A percentile compares a stretch with the other conserved stretches of the same genome.
These are phyloP conservation scores for Corvus cornix DNA, from an alignment of 2,113 vertebrate species.

Conservation along the genomic window DNA sequence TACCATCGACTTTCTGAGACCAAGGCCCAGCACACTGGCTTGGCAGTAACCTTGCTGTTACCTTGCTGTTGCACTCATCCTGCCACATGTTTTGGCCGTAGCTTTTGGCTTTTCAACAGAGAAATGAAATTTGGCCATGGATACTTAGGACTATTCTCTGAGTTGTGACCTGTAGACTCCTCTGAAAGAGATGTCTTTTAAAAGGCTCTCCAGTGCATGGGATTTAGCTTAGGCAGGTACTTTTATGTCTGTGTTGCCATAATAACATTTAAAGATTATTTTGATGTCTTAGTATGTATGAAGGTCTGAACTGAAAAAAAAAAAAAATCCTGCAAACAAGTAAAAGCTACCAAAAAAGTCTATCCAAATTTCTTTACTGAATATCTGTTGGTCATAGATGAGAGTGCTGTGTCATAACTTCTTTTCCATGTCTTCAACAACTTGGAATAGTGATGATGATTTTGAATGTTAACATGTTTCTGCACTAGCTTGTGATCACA, in stretches of 20 bases:
- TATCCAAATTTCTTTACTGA: neutral
- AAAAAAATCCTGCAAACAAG: neutral
- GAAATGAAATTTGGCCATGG: neutral
- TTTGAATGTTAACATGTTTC: neutral
- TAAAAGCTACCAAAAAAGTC: neutral
- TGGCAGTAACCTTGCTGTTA: neutral
- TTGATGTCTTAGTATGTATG: neutral
- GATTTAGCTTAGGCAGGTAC: neutral
- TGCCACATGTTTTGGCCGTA: neutral
- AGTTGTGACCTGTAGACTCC: neutral
- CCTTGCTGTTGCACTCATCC: neutral
- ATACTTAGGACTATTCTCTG: neutral
- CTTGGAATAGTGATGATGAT: neutral
- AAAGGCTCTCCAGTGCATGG: neutral
- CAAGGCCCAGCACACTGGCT: neutral
- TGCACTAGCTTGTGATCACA: neutral
- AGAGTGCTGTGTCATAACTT: neutral
- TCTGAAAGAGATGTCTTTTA: neutral
- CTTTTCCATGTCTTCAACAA: neutral
- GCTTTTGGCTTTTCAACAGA: neutral
- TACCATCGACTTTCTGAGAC: neutral
- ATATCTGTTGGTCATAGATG: neutral
- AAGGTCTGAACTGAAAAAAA: neutral
- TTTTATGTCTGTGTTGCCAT: neutral
- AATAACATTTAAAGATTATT: neutral